Evolutionary conservation across 2,797 vertebrate species (phyloP), one percentile per base, ranked within the genome.

Genomic region (Myotis vivesi): DNA sequence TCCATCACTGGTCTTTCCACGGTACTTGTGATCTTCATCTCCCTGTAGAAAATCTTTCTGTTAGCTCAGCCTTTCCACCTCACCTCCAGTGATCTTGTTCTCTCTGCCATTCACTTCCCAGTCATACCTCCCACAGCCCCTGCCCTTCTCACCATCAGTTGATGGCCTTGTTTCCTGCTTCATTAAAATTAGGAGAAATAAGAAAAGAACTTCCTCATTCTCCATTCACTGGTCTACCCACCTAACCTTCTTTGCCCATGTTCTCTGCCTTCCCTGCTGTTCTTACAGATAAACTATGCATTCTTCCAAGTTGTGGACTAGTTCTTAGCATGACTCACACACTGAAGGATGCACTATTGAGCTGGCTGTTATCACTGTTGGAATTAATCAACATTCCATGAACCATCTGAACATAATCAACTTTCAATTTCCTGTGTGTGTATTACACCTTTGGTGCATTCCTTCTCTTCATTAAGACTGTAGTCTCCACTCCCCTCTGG

Each of bases 391-490:
- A 83, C 44, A 83, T 82, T 89, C 64, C 71, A 55, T 46, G 38
- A 88, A 25, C 23, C 87, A 95, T 94, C 93, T 87, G 95, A 89
- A 91, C 10, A 84, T 25, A 84, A 91, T 62, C 75, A 94, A 76
- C 53, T 80, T 95, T 68, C 72, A 92, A 44, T 95, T 96, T 95
- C 87, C 80, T 87, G 93, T 92, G 36, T 3, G 4, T 89, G 33
- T 76, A 92, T 93, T 69, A 75, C 13, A 79, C 44, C 44, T 16
- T 93, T 55, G 10, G 51, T 25, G n/a, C 80, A 75, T 80, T 51
- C 66, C n/a, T 85, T 38, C 23, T 75, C 80, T 89, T 91, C 73
- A 19, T 49, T 49, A 46, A 72, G 44, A 6, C 55, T 23, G 80
- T 2, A 12, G 33, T 62, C 22, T 94, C 25, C 2, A 33, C 13